Evolutionary conservation across 2,888 invertebrate species (phyloP).

Genomic region (Xylota sylvarum): DNA sequence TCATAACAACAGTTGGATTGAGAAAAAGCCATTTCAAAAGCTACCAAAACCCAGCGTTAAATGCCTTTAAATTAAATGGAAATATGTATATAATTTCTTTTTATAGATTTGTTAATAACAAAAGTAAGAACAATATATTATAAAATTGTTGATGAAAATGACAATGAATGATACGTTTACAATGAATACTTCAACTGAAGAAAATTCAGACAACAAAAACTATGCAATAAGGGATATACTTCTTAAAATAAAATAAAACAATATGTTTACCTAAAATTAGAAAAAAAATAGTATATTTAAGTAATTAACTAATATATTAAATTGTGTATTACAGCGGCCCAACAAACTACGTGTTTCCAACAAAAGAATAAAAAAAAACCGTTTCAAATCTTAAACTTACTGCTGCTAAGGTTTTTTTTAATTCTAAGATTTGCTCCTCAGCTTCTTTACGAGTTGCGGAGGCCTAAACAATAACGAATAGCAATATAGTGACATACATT

Average conservation of each 20-base stretch:
- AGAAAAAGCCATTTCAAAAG: slow-evolving; percentile 73
- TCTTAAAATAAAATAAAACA: slow-evolving; percentile 1
- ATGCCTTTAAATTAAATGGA: slow-evolving; percentile 44
- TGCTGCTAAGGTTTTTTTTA: slow-evolving; percentile 90
- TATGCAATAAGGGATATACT: neutral
- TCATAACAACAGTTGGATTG: slow-evolving; percentile 67
- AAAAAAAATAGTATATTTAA: neutral
- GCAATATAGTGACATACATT: slow-evolving; percentile 45
- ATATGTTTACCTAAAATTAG: slow-evolving; percentile 33
- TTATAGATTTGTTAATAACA: slow-evolving; percentile 1
- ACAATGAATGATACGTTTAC: slow-evolving; percentile 14
- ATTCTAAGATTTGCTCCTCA: slow-evolving; percentile 90
- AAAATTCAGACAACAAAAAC: neutral
- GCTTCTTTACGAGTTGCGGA: slow-evolving; percentile 90
- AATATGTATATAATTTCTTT: slow-evolving; percentile 3
- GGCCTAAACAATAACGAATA: slow-evolving; percentile 85
- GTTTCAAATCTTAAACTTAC: slow-evolving; percentile 86
- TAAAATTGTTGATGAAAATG: slow-evolving; percentile 1
- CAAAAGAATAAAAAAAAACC: slow-evolving; percentile 16
- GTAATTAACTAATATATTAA: slow-evolving; percentile 18
- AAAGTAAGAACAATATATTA: neutral
- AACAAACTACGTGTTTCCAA: slow-evolving; percentile 45
- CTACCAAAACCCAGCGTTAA: slow-evolving; percentile 84
- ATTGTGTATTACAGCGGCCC: slow-evolving; percentile 43
- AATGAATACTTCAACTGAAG: slow-evolving; percentile 29